Evolutionary conservation across 1,140 invertebrate genomes (phyloP).

Genomic region (Leptoteleia sp.): DNA sequence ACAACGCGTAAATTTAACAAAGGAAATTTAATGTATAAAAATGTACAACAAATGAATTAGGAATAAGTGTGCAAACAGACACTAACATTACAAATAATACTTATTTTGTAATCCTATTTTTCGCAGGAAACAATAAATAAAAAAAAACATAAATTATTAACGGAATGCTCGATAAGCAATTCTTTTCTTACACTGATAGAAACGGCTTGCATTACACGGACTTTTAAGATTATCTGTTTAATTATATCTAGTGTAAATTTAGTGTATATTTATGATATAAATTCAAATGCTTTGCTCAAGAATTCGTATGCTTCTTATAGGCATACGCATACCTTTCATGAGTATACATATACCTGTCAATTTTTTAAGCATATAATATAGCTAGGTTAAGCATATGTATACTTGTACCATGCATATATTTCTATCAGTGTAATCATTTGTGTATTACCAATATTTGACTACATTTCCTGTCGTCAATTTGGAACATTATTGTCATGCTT

Average conservation of each 20-base stretch:
- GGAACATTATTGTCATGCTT: conserved; percentile 56
- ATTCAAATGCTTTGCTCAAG: too few species aligned
- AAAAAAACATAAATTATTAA: conserved; percentile 36
- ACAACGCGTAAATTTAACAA: conserved; percentile 13
- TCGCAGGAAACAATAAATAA: conserved; percentile 23
- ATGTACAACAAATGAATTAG: conserved; percentile 35
- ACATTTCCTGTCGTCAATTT: conserved; percentile 26
- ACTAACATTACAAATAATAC: conserved; percentile 18
- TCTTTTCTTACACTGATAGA: not conserved
- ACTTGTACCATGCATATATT: too few species aligned
- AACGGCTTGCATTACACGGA: too few species aligned
- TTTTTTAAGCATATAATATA: too few species aligned
- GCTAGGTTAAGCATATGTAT: not conserved
- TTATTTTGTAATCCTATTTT: conserved; percentile 24
- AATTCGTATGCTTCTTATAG: too few species aligned
- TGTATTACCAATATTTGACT: conserved; percentile 18
- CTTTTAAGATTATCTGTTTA: too few species aligned
- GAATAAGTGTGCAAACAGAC: conserved; percentile 32
- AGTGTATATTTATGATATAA: too few species aligned
- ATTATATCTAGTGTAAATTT: too few species aligned
- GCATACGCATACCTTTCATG: too few species aligned
- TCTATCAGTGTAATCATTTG: too few species aligned
- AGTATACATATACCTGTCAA: too few species aligned
- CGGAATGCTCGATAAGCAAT: conserved; percentile 15
- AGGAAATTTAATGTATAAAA: conserved; percentile 28